These are phyloP conservation scores for Motacilla alba DNA, from an alignment of 2,113 vertebrate species.

Conservation along the genomic window DNA sequence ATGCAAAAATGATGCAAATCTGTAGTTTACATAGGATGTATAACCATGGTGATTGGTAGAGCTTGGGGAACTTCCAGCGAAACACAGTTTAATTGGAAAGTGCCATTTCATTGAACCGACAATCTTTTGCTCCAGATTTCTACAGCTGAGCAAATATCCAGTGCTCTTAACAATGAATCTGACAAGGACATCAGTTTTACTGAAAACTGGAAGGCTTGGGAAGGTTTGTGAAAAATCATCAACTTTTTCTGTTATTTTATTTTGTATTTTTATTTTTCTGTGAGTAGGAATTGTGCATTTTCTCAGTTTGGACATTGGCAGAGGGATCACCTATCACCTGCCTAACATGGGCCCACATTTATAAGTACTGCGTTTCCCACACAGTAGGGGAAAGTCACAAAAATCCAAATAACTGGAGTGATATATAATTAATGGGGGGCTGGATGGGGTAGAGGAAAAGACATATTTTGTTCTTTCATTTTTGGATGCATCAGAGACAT, in stretches of 20 bases:
- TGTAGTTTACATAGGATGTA: not conserved
- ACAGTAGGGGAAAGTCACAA: not conserved
- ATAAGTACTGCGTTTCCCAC: not conserved
- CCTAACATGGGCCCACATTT: not conserved
- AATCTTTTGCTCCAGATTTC: slow-evolving; percentile 4
- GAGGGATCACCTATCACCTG: not conserved
- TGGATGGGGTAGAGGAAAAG: not conserved
- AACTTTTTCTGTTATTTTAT: not conserved
- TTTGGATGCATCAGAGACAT: not conserved
- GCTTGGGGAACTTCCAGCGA: slow-evolving; percentile 14
- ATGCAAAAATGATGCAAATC: slow-evolving; percentile 3
- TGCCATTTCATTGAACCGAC: not conserved
- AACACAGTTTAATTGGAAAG: slow-evolving; percentile 24
- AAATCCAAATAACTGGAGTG: not conserved
- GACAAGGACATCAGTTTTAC: not conserved
- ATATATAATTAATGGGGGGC: not conserved
- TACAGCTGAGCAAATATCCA: slow-evolving; percentile 8
- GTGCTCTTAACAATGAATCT: not conserved
- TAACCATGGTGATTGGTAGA: not conserved
- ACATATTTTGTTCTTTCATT: not conserved
- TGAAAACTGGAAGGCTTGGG: not conserved
- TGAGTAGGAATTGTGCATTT: not conserved
- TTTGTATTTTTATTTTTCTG: not conserved
- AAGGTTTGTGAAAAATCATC: not conserved
- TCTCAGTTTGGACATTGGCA: not conserved